Evolutionary conservation across 2,113 vertebrate genomes (phyloP), one percentile per base, ranked within the genome.

Genomic region (Uropsilus gracilis): DNA sequence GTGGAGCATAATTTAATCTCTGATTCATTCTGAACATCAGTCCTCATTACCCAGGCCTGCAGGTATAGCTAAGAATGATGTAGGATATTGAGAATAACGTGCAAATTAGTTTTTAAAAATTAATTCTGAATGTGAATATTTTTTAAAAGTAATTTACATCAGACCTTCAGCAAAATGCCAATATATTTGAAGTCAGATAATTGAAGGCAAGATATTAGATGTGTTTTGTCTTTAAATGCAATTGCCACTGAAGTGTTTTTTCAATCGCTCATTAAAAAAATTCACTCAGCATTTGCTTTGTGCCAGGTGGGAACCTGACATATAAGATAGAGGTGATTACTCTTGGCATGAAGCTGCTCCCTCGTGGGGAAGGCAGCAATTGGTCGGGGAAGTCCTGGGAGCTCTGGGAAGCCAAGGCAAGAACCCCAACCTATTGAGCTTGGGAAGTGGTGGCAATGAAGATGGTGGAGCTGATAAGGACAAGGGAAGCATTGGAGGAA

Each of bases 1-100:
- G 0, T 26, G 11, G 75, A 92, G n/a, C 73, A 30, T 77, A 87
- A 96, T 90, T 94, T 97, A 95, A 93, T 96, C 84, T 96, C 94
- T 68, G 76, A 46, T 84, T 84, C 71, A 94, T 87, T 92, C 83
- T n/a, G 75, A 94, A 53, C 46, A n/a, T 84, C 73, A 85, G 50
- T 94, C 72, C 90, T 95, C 81, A 68, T 95, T 93, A 97, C 63
- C 44, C 42, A 26, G 12, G 44, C 34, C 89, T 93, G 55, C 55
- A 85, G 90, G 77, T 77, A 30, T 30, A 96, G 84, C 50, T 48
- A 39, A 66, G 64, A 57, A 86, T 30, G 66, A 91, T 73, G 75
- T 50, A 39, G 94, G 42, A 39, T 59, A 75, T 68, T 55, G 72
- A 88, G 86, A 85, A 66, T 46, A 86, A 86, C 63, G 91, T 32